phyloP scores from a whole-genome alignment of 2,113 vertebrate species.

The Megaleporinus macrocephalus region DNA sequence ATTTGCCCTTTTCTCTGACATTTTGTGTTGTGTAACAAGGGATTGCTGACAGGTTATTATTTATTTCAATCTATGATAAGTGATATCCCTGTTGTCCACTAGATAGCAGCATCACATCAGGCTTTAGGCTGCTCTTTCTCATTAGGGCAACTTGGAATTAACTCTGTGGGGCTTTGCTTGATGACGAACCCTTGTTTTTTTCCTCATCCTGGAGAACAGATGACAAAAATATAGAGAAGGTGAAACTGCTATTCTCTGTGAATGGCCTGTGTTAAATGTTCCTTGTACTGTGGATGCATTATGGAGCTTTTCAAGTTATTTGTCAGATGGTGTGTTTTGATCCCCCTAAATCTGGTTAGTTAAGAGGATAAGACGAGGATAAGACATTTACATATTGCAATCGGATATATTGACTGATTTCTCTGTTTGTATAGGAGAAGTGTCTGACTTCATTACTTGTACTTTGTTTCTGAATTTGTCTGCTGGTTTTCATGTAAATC shows the following conservation, averaged over 20 bases:
- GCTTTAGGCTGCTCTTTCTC: neutral
- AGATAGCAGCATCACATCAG: slow-evolving; percentile 23
- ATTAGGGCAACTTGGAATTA: neutral
- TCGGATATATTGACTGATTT: neutral
- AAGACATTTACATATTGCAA: neutral
- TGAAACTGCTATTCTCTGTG: neutral
- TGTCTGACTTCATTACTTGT: neutral
- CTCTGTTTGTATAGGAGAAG: neutral
- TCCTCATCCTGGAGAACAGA: neutral
- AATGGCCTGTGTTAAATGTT: too few species aligned
- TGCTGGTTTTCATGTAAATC: neutral
- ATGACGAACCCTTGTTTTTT: neutral
- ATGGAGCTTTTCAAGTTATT: too few species aligned
- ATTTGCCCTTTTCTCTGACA: neutral
- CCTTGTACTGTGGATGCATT: too few species aligned
- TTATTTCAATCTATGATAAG: neutral
- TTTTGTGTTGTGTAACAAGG: neutral
- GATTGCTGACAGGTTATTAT: neutral
- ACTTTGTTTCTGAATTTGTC: neutral
- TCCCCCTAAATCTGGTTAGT: neutral
- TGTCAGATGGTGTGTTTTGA: neutral
- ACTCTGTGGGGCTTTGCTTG: neutral
- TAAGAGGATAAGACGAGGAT: too few species aligned
- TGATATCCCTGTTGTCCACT: slow-evolving; percentile 25
- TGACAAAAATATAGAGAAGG: neutral